Conservation (phyloP, 2,888 invertebrate genomes). For the Elysia crispata region DNA sequence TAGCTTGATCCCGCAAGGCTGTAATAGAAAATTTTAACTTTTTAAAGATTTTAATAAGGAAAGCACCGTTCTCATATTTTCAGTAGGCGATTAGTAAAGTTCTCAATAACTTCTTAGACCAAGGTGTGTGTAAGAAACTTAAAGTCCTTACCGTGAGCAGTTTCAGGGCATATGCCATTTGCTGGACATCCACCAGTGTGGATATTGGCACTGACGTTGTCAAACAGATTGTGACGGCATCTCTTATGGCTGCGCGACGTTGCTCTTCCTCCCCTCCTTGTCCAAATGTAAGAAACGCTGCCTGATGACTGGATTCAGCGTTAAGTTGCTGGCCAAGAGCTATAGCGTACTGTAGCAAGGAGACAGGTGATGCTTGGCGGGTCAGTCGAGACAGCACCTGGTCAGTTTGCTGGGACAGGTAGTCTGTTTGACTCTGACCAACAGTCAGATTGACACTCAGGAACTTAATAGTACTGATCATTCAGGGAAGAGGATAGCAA, state of each 20-base stretch:
- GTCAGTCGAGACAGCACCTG: slow-evolving; percentile 54
- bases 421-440: slow-evolving; percentile 48
- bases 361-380: slow-evolving; percentile 60
- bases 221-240: slow-evolving; percentile 57
- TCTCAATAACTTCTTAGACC: too few relatives aligned
- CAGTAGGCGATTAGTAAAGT: too few relatives aligned
- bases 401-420: slow-evolving; percentile 56
- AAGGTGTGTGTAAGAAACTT: too few relatives aligned
- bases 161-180: slow-evolving; percentile 59
- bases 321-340: slow-evolving; percentile 62
- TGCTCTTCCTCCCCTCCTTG: slow-evolving; percentile 38
- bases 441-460: slow-evolving; percentile 38
- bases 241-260: slow-evolving; percentile 56
- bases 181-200: slow-evolving; percentile 58
- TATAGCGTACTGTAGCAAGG: slow-evolving; percentile 62
- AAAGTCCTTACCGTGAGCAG: slow-evolving; percentile 60
- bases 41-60: too few relatives aligned
- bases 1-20: too few relatives aligned
- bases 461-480: slow-evolving; percentile 39
- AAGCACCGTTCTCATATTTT: too few relatives aligned
- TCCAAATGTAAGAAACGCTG: slow-evolving; percentile 22
- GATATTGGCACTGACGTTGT: slow-evolving; percentile 55
- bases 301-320: slow-evolving; percentile 54
- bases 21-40: too few relatives aligned
- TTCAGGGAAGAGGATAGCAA: neutral